phyloP scores from a whole-genome alignment of 2,113 vertebrate genomes.

The Harpagus bidentatus region DNA sequence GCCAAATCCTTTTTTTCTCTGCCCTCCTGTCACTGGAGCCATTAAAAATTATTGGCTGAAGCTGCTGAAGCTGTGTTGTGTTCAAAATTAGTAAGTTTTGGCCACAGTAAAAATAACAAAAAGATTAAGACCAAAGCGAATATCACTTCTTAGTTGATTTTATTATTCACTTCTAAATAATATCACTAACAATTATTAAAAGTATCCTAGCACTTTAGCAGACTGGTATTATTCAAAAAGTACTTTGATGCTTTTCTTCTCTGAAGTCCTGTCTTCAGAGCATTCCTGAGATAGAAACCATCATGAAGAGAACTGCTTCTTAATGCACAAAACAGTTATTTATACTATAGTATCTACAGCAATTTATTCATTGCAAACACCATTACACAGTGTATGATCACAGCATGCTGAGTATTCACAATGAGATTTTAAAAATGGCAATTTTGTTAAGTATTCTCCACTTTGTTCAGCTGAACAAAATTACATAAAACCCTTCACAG shows the following conservation, averaged over 20 bases:
- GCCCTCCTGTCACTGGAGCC: neutral
- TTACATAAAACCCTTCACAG: constrained; percentile 43
- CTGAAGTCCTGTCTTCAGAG: neutral
- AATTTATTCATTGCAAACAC: constrained; percentile 61
- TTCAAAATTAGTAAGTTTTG: neutral
- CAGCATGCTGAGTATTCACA: constrained; percentile 46
- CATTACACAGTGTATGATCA: constrained; percentile 62
- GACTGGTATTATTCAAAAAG: constrained; percentile 20
- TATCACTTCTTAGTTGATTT: neutral
- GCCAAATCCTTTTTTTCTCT: neutral
- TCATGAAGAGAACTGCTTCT: constrained; percentile 5
- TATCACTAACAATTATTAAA: neutral
- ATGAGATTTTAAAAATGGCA: constrained; percentile 56
- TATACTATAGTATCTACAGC: constrained; percentile 60
- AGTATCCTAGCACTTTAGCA: neutral
- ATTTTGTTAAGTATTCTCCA: constrained; percentile 58
- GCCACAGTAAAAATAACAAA: neutral
- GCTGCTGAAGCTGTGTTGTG: neutral
- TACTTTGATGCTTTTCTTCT: constrained; percentile 11
- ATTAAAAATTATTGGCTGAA: neutral
- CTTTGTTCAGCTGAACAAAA: constrained; percentile 50
- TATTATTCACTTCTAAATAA: constrained; percentile 1
- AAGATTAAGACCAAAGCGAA: neutral
- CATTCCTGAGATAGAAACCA: constrained; percentile 3
- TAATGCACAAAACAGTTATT: constrained; percentile 54